Conservation (phyloP, 2,113 vertebrate species). For the Myrmecobius fasciatus region DNA sequence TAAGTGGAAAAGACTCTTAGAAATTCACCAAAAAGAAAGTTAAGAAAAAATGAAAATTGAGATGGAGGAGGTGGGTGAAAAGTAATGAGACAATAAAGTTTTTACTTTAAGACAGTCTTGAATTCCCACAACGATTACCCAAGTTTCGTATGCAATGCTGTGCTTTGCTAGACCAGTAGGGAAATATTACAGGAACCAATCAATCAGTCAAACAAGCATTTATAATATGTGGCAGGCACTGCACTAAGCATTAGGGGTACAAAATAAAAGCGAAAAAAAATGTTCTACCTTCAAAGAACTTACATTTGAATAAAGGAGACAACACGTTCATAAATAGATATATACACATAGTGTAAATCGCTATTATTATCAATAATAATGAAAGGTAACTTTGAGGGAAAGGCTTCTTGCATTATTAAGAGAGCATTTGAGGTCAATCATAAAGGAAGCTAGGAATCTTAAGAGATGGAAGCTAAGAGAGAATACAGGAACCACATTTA, state of each 20-base stretch:
- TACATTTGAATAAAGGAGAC: background rate
- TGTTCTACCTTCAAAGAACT: background rate
- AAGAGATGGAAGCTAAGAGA: background rate
- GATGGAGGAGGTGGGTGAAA: background rate
- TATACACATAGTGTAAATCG: background rate
- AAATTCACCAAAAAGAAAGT: background rate
- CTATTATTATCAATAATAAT: background rate
- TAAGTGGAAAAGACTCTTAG: constrained; percentile 26
- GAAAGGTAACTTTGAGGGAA: background rate
- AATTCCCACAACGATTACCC: background rate
- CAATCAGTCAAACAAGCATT: background rate
- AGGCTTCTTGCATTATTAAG: background rate
- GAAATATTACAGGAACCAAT: constrained; percentile 37
- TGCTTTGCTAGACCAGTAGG: constrained; percentile 55
- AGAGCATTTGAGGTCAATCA: background rate
- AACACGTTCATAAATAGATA: background rate
- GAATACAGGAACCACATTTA: background rate
- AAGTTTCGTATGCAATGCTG: constrained; percentile 27
- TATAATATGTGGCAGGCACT: background rate
- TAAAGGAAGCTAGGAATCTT: background rate
- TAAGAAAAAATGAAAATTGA: background rate
- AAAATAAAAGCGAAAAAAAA: background rate
- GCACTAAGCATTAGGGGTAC: background rate
- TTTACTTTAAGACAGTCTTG: too few relatives aligned
- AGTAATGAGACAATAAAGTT: background rate